Evolutionary conservation across 1,140 invertebrate species (phyloP), one percentile per base, ranked within the genome.

Genomic region (Littorina saxatilis): DNA sequence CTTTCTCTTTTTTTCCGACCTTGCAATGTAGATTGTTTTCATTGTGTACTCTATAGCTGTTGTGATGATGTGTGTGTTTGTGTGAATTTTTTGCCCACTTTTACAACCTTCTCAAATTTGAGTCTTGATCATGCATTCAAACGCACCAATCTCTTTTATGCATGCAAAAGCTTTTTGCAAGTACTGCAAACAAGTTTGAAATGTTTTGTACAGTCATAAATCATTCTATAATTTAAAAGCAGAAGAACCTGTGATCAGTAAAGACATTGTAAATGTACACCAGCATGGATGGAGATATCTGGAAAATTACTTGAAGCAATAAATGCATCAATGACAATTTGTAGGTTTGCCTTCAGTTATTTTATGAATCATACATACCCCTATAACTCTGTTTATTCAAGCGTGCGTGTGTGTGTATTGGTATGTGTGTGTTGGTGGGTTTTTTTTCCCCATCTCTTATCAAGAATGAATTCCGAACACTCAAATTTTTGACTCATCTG

Each of bases 11-110:
- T 66, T 68, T 29, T 68, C 66, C 13, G 4, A 35, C 66, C 39
- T 66, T 68, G 66, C 66, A 68, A 68, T 68, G 66, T 68, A 68
- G 66, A 37, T 17, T 68, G 66, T 3, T 68, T 17, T 68, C 35
- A 39, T 20, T 32, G 35, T 23, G 9, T 5, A 39, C 23, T 68
- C 39, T 35, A 68, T 68, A 68, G 29, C 66, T 68, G 61, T 66
- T 66, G 32, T 68, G 66, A 39, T 39, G 7, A 17, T 2, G 35
- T 20, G 66, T 68, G 66, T 68, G 66, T 32, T 32, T 68, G 66
- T 39, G 55, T 58, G 66, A 9, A 32, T 66, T 66, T 66, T 32
- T 13, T 63, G 29, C 32, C 15, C 27, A 0, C 3, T 29, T 9
- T 20, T 68, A 35, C 4, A 40, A n/a, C 39, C 35, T 39, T 39